Conservation (phyloP, 2,113 vertebrate genomes). For the Malurus alboscapulatus region DNA sequence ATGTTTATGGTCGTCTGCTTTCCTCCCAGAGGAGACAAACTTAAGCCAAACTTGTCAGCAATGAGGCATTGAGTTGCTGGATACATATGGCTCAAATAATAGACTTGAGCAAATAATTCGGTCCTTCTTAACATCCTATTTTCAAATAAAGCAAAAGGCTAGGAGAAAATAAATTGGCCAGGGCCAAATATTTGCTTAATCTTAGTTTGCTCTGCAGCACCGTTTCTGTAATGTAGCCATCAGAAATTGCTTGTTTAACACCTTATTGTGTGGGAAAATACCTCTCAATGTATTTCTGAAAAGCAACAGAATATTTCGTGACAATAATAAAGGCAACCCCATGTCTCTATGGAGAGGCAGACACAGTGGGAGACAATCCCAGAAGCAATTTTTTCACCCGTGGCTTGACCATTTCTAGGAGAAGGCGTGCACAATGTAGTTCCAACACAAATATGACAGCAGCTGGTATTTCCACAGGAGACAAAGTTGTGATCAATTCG, state of each 20-base stretch:
- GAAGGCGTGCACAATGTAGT: neutral
- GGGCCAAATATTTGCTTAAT: neutral
- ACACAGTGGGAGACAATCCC: neutral
- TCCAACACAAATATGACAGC: neutral
- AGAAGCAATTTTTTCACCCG: neutral
- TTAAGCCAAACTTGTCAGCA: neutral
- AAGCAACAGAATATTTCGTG: neutral
- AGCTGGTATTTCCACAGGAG: slow-evolving; percentile 44
- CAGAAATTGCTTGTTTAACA: neutral
- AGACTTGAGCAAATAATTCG: neutral
- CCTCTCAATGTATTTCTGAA: neutral
- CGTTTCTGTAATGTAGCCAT: accelerated
- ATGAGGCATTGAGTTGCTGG: neutral
- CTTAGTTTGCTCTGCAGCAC: neutral
- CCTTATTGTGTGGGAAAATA: neutral
- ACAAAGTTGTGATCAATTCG: neutral
- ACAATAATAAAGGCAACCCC: neutral
- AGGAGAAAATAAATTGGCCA: neutral
- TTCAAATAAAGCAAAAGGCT: neutral
- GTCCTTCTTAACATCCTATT: neutral
- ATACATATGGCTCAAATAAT: neutral
- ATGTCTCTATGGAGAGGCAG: neutral
- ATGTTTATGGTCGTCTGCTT: neutral
- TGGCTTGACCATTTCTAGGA: neutral
- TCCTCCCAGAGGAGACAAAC: neutral